Base-by-base conservation (phyloP, 2,888 invertebrate species). In the Sisyra terminalis region DNA sequence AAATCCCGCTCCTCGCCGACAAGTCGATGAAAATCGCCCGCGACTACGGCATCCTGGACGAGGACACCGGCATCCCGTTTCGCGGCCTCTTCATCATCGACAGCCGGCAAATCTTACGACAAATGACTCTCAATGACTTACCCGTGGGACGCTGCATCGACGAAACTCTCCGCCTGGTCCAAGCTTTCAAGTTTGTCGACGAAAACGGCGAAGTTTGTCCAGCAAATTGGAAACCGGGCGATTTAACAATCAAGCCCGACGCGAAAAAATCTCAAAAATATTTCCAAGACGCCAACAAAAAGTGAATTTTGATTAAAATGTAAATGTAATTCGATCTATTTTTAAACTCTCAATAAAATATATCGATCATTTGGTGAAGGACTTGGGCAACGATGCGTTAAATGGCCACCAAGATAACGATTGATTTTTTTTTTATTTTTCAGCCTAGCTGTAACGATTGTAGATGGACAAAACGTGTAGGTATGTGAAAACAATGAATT, bases 71-170 rank as follows among this genome's bases (percentile, higher is more conserved):
- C 48, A 72, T 93, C 48, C 85, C 92, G 29, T 92, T 81, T 78
- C 83, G 96, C 50, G 97, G 94, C 0, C 75, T 97, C 8, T 97
- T 93, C 69, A 87, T 97, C 64, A 90, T 97, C 58, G 96, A 97
- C 57, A 77, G 70, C 44, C 72, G 77, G 48, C 89, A 90, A 59
- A 81, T 75, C 53, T 71, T 97, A 48, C 75, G 97, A 2, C 97
- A 97, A 69, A 78, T 94, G 55, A 97, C 97, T 47, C 70, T 97
- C 57, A 97, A 98, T 62, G 97, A 97, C 65, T 71, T 98, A 57
- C 96, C 96, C 0, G 96, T 97, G 2, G 97, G 97, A 45, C 70
- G 84, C 65, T 61, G 60, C 2, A 93, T 97, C 0, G 94, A 94
- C 51, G 96, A 97, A 65, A 89, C 90, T 3, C 69, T 97, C 32